Evolutionary conservation across 2,888 invertebrate species (phyloP), one percentile per base, ranked within the genome.

Genomic region (Lasioglossum lativentre): DNA sequence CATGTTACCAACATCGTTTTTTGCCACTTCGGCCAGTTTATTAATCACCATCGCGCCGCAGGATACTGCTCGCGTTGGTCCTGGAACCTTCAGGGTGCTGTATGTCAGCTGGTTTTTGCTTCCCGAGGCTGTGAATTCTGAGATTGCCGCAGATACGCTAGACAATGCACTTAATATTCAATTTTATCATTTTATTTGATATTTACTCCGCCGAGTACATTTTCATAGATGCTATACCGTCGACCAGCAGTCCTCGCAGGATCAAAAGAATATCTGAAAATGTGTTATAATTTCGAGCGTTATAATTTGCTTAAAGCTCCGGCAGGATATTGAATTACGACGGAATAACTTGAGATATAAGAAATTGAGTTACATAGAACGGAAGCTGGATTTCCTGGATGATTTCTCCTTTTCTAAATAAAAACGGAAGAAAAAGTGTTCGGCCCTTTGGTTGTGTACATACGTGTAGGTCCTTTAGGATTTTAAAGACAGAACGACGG

Each of bases 401-500:
- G 30, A 23, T 38, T 66, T 34, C 1, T 8, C 2, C 1, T 23
- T 19, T 23, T 68, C 63, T 38, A 30, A 38, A 68, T 68, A 68
- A 34, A 68, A 68, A 68, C 8, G 34, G 10, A 10, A 23, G 66
- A 34, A 34, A 38, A 68, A 68, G n/a, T 68, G 30, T 34, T 38
- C 1, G 66, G 1, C 23, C 10, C 3, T 52, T 34, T 8, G 0
- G 63, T 27, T 63, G 5, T 30, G 63, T 16, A 0, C 6, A 6
- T 63, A 30, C 63, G 27, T 14, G 63, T n/a, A n/a, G 30, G 16
- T 63, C 16, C 30, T 30, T 27, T 6, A 16, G 63, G 27, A 6
- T 30, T 63, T 63, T 16, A 30, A 40, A 75, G 30, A 68, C 81
- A 38, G 63, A 52, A 75, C 16, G 52, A n/a, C 52, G 66, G 80